Evolutionary conservation across 2,113 vertebrate species (phyloP).

Genomic region (Corvus cornix): DNA sequence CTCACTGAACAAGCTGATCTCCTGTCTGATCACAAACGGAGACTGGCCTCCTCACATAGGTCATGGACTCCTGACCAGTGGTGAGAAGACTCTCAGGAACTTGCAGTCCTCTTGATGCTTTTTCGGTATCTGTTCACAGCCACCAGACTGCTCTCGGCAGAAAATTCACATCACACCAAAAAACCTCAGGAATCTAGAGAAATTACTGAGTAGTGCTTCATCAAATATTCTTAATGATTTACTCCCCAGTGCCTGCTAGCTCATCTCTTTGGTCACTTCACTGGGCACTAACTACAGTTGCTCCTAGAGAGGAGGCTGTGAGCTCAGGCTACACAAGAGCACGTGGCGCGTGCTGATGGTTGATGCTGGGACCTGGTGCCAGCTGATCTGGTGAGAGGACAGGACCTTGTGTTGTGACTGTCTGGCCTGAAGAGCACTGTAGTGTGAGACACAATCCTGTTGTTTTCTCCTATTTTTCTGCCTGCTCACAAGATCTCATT

Average conservation of each 20-base stretch:
- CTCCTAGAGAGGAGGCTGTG: neutral
- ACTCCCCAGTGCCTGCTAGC: neutral
- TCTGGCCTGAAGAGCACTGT: neutral
- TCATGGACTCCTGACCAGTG: neutral
- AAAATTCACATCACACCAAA: neutral
- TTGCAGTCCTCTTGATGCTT: neutral
- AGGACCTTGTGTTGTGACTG: neutral
- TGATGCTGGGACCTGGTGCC: fast-evolving
- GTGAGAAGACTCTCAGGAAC: neutral
- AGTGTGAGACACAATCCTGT: neutral
- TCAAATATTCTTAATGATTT: neutral
- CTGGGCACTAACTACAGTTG: neutral
- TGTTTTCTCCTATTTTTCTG: neutral
- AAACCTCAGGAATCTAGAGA: neutral
- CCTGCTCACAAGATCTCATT: neutral
- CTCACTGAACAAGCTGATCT: neutral
- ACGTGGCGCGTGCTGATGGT: fast-evolving
- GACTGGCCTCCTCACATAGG: neutral
- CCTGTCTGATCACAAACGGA: neutral
- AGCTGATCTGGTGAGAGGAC: neutral
- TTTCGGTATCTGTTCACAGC: neutral
- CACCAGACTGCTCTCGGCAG: neutral
- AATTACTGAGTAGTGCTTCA: neutral
- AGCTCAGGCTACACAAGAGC: neutral
- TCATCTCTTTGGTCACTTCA: neutral